Percentiles rank a stretch among this genome's conserved stretches.
Evolutionary conservation across 2,888 invertebrate species (phyloP).

Genomic region (Rosalia funebris): DNA sequence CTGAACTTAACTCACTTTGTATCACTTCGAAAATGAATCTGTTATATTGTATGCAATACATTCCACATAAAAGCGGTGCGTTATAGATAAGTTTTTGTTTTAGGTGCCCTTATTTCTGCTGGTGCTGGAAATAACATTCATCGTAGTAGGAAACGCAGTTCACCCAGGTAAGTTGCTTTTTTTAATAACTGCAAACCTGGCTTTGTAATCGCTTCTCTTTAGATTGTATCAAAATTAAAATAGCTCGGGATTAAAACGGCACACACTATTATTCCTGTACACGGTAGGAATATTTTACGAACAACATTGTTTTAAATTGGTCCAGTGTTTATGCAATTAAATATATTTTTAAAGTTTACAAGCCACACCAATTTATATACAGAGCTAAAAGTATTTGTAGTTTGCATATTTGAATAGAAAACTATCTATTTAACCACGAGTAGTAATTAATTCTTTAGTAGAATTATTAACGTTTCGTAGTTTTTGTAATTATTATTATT

Average conservation of each 20-base stretch:
- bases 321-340: too few species aligned
- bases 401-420: background rate
- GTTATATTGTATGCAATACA: slow-evolving; percentile 7
- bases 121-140: slow-evolving; percentile 60
- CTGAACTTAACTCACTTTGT: too few species aligned
- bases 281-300: too few species aligned
- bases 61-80: slow-evolving; percentile 3
- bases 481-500: too few species aligned
- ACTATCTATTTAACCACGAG: too few species aligned
- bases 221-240: background rate
- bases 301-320: too few species aligned
- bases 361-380: background rate
- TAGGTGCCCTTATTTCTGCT: slow-evolving; percentile 62
- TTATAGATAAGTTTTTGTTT: slow-evolving; percentile 41
- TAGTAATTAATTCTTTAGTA: too few species aligned
- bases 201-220: background rate
- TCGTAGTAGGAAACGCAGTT: slow-evolving; percentile 59
- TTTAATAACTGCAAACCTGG: background rate
- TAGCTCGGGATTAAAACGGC: background rate
- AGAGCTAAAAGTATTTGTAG: background rate
- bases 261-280: too few species aligned
- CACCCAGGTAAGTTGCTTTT: slow-evolving; percentile 59
- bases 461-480: too few species aligned
- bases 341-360: too few species aligned
- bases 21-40: too few species aligned